Evolutionary conservation across 2,888 invertebrate genomes (phyloP), one percentile per base, ranked within the genome.

Genomic region (Amiota communis): DNA sequence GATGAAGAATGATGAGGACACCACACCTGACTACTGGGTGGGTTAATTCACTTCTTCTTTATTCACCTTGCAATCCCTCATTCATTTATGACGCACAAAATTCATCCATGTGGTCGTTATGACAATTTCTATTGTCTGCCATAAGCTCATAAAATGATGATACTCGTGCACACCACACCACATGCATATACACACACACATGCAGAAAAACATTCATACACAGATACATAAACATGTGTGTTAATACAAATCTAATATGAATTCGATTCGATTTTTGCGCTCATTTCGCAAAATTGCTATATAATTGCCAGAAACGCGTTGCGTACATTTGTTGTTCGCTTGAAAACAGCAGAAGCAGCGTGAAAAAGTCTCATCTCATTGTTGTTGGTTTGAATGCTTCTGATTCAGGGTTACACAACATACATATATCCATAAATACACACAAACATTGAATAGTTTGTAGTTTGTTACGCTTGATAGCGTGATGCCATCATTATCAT

Each of bases 61-160:
- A 8, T 13, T 69, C 70, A 71, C 64, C 51, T 57, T 48, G 67
- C 67, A 67, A 57, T 12, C 51, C 20, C 48, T 17, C 65, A n/a
- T 6, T 47, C 67, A 53, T 36, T 36, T 36, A 36, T 36, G 36
- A 36, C 2, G 2, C 2, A 36, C 61, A 70, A 78, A 86, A 83
- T 83, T 73, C 76, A 78, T 76, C 73, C 84, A 87, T 86, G 81
- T 83, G 86, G 85, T 86, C 86, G 87, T 85, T 86, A 87, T 86
- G 85, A 86, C 86, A 84, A 87, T 82, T 72, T 68, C 51, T 64
- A 53, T 70, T 73, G 48, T 72, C 59, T 36, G 70, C 59, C 36
- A 6, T 36, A 57, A 56, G 20, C 72, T 47, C 65, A 71, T 72
- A 57, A 51, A 68, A 53, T 67, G 78, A 76, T 36, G 36, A 36